A percentile compares a stretch with the other conserved stretches of the same genome.
Evolutionary conservation across 2,113 vertebrate genomes (phyloP).

Genomic region (Myotis lucifugus): DNA sequence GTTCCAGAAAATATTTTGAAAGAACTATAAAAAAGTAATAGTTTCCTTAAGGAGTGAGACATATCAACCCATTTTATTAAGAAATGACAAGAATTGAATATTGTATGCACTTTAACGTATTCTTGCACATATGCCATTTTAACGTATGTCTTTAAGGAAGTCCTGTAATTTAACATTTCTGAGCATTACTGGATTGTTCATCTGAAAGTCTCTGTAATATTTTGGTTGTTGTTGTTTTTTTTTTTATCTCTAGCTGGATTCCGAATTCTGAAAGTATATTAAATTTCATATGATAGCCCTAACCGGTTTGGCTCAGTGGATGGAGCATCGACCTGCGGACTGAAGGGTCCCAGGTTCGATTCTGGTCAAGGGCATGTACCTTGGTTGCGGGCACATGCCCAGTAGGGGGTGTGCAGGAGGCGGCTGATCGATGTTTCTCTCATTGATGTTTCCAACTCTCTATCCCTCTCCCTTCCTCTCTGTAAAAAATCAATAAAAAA

Average conservation of each 20-base stretch:
- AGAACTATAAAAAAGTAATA: not conserved
- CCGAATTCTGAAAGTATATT: constrained; percentile 25
- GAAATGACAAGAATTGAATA: not conserved
- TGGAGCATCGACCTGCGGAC: no score
- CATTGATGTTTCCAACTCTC: no score
- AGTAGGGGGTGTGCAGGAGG: no score
- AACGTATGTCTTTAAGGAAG: not conserved
- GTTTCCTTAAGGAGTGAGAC: not conserved
- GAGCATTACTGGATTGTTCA: not conserved
- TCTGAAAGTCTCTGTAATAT: not conserved
- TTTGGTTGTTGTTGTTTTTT: not conserved
- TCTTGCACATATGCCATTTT: not conserved
- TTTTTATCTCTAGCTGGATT: not conserved
- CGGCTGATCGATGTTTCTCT: no score
- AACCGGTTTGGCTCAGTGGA: no score
- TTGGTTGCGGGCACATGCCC: no score
- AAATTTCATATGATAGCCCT: not conserved
- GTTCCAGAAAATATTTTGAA: not conserved
- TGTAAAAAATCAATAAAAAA: no score
- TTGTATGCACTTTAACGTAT: not conserved
- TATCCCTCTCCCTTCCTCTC: no score
- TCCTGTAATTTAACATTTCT: constrained; percentile 22
- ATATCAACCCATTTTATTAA: not conserved
- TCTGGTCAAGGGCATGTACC: no score
- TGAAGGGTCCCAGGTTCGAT: no score